Conservation (phyloP, 2,888 invertebrate genomes). For the Odontomyia ornata region DNA sequence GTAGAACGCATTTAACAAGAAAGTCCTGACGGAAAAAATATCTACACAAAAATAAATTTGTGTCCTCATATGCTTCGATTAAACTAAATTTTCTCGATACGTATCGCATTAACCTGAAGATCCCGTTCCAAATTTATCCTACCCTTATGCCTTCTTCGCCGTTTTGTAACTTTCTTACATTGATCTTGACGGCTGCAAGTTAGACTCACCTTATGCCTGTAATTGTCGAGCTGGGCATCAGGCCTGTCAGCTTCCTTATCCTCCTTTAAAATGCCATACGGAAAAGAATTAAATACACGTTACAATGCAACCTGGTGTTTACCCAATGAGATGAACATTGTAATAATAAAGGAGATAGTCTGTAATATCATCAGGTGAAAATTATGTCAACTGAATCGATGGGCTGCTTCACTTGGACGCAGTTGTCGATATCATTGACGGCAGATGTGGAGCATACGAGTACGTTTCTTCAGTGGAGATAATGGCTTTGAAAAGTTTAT, state of each 20-base stretch:
- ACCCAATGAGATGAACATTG: not conserved
- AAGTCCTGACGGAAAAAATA: too few relatives aligned
- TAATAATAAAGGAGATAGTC: not conserved
- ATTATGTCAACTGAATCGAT: not conserved
- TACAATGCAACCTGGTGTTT: not conserved
- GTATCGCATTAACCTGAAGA: too few relatives aligned
- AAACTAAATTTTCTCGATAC: too few relatives aligned
- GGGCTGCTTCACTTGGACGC: not conserved
- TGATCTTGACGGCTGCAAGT: constrained; percentile 6
- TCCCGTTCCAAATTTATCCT: too few relatives aligned
- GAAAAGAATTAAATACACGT: not conserved
- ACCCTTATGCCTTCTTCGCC: not conserved
- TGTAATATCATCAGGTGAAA: not conserved
- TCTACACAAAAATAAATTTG: too few relatives aligned
- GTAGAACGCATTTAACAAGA: too few relatives aligned
- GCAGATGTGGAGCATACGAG: constrained; percentile 7
- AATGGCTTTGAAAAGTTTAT: not conserved
- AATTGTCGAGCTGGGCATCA: not conserved
- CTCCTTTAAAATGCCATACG: not conserved
- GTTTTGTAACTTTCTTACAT: not conserved
- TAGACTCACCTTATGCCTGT: not conserved
- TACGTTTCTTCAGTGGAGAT: not conserved
- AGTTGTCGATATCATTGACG: not conserved
- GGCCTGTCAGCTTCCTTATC: not conserved
- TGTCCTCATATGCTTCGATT: too few relatives aligned